Conservation (phyloP, 1,140 invertebrate genomes). For the Caenorhabditis brenneri region DNA sequence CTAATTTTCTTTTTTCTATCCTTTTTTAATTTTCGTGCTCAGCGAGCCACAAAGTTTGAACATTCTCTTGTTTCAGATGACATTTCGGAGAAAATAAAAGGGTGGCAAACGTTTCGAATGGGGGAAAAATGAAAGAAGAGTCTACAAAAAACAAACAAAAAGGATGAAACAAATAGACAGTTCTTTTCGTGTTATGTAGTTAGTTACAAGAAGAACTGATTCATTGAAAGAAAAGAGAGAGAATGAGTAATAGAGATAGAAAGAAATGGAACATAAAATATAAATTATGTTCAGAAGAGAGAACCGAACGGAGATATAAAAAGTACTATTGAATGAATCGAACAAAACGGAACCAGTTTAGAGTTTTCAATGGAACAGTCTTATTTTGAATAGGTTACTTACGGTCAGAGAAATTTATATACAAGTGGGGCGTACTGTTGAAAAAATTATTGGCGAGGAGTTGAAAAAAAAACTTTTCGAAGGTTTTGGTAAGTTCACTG, state of each 20-base stretch:
- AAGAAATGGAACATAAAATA: background rate
- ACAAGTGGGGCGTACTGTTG: no score
- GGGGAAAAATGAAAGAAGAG: background rate
- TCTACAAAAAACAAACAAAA: conserved; percentile 3
- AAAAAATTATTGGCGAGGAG: no score
- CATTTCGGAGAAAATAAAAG: background rate
- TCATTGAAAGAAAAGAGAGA: background rate
- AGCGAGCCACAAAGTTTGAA: background rate
- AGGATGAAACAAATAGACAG: background rate
- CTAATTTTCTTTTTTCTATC: background rate
- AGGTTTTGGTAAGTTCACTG: no score
- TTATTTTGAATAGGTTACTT: no score
- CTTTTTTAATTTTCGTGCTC: background rate
- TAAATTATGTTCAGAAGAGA: background rate
- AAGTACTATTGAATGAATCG: no score
- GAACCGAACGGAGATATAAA: no score
- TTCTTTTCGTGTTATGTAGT: background rate
- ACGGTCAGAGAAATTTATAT: no score
- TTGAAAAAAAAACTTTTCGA: no score
- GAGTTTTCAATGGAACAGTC: no score
- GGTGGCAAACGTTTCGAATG: conserved; percentile 3
- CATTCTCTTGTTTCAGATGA: conserved; percentile 32
- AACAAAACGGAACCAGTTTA: no score
- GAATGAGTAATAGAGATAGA: background rate
- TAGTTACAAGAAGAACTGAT: background rate